Conservation (phyloP, 2,797 vertebrate species). For the Otus scops region DNA sequence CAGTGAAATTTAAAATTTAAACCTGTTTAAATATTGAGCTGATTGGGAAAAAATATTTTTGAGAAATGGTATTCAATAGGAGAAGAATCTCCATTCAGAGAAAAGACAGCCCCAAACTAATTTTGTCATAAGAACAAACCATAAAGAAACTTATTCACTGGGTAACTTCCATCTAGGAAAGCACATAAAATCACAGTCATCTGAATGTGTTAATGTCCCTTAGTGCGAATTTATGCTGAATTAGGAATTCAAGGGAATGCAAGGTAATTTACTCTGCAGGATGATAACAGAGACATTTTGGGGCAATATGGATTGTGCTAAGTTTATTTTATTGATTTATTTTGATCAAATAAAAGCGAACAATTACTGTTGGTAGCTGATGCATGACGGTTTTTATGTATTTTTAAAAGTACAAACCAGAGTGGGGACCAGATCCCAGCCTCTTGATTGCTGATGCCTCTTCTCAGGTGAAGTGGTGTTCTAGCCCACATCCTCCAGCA, state of each 20-base stretch:
- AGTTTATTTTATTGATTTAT: neutral
- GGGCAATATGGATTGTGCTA: neutral
- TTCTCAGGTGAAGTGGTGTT: neutral
- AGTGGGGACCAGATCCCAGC: neutral
- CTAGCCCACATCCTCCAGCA: neutral
- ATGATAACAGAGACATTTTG: neutral
- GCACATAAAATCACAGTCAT: slow-evolving; percentile 18
- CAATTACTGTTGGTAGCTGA: neutral
- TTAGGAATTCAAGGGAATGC: slow-evolving; percentile 28
- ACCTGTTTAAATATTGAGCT: slow-evolving; percentile 80
- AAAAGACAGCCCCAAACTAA: slow-evolving; percentile 63
- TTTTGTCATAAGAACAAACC: slow-evolving; percentile 65
- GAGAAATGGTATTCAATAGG: slow-evolving; percentile 73
- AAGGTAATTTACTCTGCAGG: neutral
- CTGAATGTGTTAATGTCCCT: neutral
- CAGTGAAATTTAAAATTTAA: slow-evolving; percentile 81
- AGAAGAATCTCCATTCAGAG: slow-evolving; percentile 65
- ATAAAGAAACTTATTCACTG: slow-evolving; percentile 58
- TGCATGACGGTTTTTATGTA: neutral
- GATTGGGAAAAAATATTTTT: slow-evolving; percentile 69
- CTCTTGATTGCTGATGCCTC: neutral
- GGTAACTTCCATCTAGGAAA: slow-evolving; percentile 50
- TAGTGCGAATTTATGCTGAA: neutral
- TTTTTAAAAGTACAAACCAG: neutral
- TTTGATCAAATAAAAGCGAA: neutral